Base-by-base conservation (phyloP, 2,888 invertebrate species). In the Melanostoma mellinum region DNA sequence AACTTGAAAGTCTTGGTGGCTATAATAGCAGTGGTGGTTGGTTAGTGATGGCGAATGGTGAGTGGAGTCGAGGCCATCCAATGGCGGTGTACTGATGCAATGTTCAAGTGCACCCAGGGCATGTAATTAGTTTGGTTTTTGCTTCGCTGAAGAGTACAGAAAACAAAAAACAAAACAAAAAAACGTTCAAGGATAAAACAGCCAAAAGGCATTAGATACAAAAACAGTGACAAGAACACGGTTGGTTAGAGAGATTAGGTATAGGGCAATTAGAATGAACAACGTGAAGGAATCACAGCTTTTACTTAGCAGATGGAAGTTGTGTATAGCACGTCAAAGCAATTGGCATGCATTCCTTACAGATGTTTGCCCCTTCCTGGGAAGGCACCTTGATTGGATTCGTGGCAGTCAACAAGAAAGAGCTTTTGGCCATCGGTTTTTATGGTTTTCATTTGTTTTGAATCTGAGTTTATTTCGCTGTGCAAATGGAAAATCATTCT, bases 91-190 rank as follows among this genome's bases (percentile, higher is more conserved):
- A 38, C 65, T 36, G 60, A 60, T 76, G 76, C 76, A 76, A 65
- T 60, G 69, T 44, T 76, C 53, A 76, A 80, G 80, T 80, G 76
- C 60, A 80, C 80, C 76, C 53, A 46, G 53, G 53, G 71, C 80
- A 65, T 80, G 80, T 80, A 80, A 80, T 80, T 80, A 80, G 76
- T 80, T 80, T 63, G 63, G 52, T 44, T 72, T 65, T 56, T 63
- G 35, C 61, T 8, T 63, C 38, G 8, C 35, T 63, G 63, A 30
- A 50, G 50, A 46, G 46, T 1, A 1, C 6, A 20, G 20, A 8
- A 8, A 38, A n/a, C 38, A 36, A 63, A 63, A 63, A 50, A 63
- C 63, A 63, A 50, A 38, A 50, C 36, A 63, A 38, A 50, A 50
- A 63, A 35, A 46, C 61, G 10, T 10, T 36, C 35, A 63, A 50